phyloP scores from a whole-genome alignment of 2,888 invertebrate species.

The Limnephilus auricula region DNA sequence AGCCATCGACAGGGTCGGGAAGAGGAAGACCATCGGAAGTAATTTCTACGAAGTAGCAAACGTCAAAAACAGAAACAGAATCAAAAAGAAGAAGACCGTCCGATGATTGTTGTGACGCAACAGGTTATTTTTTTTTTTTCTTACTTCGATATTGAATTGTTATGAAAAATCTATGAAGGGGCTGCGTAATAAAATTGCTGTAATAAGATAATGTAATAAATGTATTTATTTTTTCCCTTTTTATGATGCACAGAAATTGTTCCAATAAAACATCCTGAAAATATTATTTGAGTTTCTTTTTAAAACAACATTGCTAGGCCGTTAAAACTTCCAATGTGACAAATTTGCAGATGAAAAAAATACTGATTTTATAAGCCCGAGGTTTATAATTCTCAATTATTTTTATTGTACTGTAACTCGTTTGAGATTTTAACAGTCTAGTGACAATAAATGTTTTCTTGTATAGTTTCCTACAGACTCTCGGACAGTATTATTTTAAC shows the following conservation, averaged over 20 bases:
- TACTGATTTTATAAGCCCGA: background rate
- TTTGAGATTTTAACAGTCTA: no score
- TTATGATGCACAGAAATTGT: background rate
- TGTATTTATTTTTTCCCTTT: background rate
- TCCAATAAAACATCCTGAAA: background rate
- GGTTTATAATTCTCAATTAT: background rate
- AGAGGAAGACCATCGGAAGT: slow-evolving; percentile 89
- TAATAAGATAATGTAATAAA: background rate
- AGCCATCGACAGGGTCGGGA: slow-evolving; percentile 84
- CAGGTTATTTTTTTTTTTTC: slow-evolving; percentile 10
- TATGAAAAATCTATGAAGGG: background rate
- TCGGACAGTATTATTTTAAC: no score
- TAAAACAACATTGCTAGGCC: background rate
- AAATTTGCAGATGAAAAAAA: background rate
- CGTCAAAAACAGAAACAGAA: slow-evolving; percentile 91
- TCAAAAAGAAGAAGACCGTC: slow-evolving; percentile 77
- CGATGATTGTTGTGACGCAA: background rate
- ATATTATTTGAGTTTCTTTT: background rate
- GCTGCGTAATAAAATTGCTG: background rate
- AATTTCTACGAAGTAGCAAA: slow-evolving; percentile 93
- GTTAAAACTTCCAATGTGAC: background rate
- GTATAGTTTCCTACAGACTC: no score
- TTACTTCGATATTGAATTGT: background rate
- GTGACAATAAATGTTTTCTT: no score
- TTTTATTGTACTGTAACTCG: background rate